Evolutionary conservation across 2,113 vertebrate genomes (phyloP), one percentile per base, ranked within the genome.

Genomic region (Donacobius atricapilla): DNA sequence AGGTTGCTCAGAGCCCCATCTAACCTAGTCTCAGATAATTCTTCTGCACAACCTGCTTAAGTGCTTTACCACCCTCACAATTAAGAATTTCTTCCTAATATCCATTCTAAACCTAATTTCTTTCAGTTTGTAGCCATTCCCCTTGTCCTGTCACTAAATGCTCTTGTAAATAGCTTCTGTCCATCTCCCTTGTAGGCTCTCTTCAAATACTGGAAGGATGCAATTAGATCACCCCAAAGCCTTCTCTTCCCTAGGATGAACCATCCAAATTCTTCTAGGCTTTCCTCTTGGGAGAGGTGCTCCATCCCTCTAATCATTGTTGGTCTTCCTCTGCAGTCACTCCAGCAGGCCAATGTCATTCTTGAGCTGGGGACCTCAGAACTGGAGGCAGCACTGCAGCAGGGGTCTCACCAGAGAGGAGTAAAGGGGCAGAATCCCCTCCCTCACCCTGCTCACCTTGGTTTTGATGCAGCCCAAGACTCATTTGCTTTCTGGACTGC

Each of bases 311-410:
- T 50, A 44, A 44, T 44, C 6, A 21, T 21, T 64, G 28, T 8
- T 71, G 25, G 18, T 16, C 22, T 9, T 65, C 35, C 8, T 44
- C 33, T 73, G 22, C 17, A 37, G 8, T 51, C 1, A 1, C 4
- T 58, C 37, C 9, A 39, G 21, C 10, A 57, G 15, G 12, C 10
- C 0, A 0, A 23, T 50, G 27, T 15, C 16, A 31, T 56, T 56
- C 17, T 40, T 57, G 21, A 35, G 14, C 11, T 50, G 58, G 5
- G 18, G 15, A 50, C 7, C 19, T 23, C 23, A 73, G 10, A 28
- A 22, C 12, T 65, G 31, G 58, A 24, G 23, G 44, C 27, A 37
- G 27, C 8, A n/a, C 13, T 51, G 8, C 22, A 51, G 19, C 1
- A 0, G 11, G 12, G 3, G 7, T 73, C 44, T 51, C 33, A 51